These are phyloP conservation scores for Arnoldichthys spilopterus DNA, from an alignment of 2,797 vertebrate genomes.

Conservation along the genomic window DNA sequence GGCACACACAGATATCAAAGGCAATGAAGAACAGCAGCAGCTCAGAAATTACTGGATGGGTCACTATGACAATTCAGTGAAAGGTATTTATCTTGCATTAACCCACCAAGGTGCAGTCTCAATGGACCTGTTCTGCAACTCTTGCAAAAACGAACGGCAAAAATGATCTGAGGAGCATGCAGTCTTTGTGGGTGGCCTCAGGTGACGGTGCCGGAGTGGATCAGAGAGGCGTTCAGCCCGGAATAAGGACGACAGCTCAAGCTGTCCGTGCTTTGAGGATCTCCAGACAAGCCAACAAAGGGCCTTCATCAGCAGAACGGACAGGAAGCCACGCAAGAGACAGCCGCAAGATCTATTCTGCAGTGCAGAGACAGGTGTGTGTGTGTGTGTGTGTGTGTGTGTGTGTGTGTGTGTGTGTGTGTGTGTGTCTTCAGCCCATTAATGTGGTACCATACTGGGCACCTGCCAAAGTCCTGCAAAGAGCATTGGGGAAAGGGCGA, in stretches of 20 bases:
- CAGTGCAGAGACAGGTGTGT: conserved; percentile 20
- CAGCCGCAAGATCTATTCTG: background rate
- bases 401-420: conserved; percentile 17
- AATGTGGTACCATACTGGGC: conserved; percentile 43
- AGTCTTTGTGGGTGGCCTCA: conserved; percentile 10
- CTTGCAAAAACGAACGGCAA: background rate
- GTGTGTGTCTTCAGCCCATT: conserved; percentile 24
- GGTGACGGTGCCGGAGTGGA: background rate
- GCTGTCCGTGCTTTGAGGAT: conserved; percentile 39
- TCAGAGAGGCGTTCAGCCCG: background rate
- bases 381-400: conserved; percentile 21
- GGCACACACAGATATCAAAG: background rate
- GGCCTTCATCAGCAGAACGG: conserved; percentile 56
- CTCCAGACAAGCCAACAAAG: conserved; percentile 68
- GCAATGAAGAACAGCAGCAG: background rate
- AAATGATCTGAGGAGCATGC: background rate
- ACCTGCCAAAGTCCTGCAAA: conserved; percentile 51
- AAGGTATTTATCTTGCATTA: background rate
- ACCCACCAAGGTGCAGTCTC: background rate
- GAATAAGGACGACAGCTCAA: conserved; percentile 10
- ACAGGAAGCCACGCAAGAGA: conserved; percentile 46
- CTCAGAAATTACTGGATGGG: background rate
- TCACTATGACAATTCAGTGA: background rate
- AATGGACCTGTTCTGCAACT: background rate
- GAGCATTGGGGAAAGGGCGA: conserved; percentile 38